Conservation (phyloP, 2,888 invertebrate genomes). For the Eumacrocentrus americanus region DNA sequence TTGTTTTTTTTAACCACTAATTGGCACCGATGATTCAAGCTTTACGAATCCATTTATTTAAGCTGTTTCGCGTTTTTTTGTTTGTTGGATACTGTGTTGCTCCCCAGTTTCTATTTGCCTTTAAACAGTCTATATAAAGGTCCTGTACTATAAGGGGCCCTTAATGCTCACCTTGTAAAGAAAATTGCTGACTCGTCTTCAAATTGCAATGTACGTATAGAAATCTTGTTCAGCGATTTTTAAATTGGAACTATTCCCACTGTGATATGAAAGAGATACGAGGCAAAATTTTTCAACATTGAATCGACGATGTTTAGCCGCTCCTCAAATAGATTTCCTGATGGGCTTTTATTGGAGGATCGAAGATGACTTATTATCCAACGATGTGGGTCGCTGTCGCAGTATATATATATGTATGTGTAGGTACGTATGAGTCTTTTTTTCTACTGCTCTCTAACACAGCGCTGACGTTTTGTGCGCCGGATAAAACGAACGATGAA, state of each 20-base stretch:
- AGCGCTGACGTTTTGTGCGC: conserved; percentile 18
- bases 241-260: conserved; percentile 21
- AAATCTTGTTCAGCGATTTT: conserved; percentile 19
- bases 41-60: conserved; percentile 9
- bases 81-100: too few species aligned
- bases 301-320: too few species aligned
- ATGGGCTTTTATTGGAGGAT: too few species aligned
- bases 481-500: conserved; percentile 24
- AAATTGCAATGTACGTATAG: conserved; percentile 4
- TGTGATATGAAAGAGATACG: background rate
- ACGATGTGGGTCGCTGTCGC: too few species aligned
- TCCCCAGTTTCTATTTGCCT: too few species aligned
- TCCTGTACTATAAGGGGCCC: too few species aligned
- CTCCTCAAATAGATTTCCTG: too few species aligned
- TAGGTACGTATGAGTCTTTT: too few species aligned
- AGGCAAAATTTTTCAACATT: background rate
- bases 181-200: conserved; percentile 19
- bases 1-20: conserved; percentile 4
- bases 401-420: too few species aligned
- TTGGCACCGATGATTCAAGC: conserved; percentile 3
- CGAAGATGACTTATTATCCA: too few species aligned
- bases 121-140: too few species aligned
- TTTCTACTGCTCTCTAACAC: background rate
- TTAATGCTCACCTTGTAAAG: conserved; percentile 5
- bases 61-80: too few species aligned